Base-by-base conservation (phyloP, 1,140 invertebrate species). In the Ips nitidus region DNA sequence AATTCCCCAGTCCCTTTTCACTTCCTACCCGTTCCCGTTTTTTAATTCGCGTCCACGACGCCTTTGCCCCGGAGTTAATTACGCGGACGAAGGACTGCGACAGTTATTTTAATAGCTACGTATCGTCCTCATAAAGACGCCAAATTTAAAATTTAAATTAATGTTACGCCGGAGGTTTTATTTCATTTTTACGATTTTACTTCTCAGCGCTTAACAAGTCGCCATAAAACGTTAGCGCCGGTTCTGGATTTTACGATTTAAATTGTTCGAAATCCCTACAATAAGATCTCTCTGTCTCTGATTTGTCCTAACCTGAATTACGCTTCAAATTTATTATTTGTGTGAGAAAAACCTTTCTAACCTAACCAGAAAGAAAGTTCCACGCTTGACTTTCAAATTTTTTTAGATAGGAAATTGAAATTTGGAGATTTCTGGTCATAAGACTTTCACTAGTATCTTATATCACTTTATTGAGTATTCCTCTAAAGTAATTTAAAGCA, bases 21-120 rank as follows among this genome's bases (percentile, higher is more conserved):
- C 22, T 22, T 22, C 22, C 22, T 22, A 22, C 22, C 22, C 22
- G 22, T 22, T 22, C 22, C 22, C 22, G 22, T 22, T 22, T 22
- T 22, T 22, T 22, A 22, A 22, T 22, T 22, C 22, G 22, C 22
- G 22, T 22, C 22, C 22, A 22, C 22, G 22, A 22, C 22, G 22
- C 22, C 22, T 22, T 22, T 22, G 22, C 22, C 22, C 22, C 22
- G 45, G 60, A 52, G 60, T 62, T 62, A 62, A 62, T 62, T 62
- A 52, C 43, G 45, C 60, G 45, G 37, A 62, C 60, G 7, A 62
- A 52, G 60, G 43, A 62, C 41, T 52, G 43, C 52, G 45, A 62
- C 60, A 62, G 60, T 62, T 52, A 62, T 62, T 62, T 62, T 62
- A 62, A 62, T 62, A 62, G 60, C 40, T 62, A 62, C 60, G 60